Percentiles rank a stretch among this genome's conserved stretches.
Evolutionary conservation across 2,888 invertebrate species (phyloP).

Genomic region (Epistrophe eligans): DNA sequence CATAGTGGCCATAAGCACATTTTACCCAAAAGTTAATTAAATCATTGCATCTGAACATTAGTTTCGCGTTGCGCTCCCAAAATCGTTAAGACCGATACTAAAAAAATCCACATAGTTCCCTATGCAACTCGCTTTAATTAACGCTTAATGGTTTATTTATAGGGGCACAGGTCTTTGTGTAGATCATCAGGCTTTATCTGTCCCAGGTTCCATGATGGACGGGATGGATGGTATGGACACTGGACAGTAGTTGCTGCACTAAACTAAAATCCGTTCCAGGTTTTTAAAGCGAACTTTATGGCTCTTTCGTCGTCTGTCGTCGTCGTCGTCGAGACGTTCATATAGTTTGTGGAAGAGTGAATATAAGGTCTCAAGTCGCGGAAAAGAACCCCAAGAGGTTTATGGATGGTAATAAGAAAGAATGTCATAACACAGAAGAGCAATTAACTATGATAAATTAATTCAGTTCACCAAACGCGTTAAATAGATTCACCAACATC

Average conservation of each 20-base stretch:
- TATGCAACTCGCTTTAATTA: slow-evolving; percentile 63
- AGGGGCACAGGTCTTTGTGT: slow-evolving; percentile 51
- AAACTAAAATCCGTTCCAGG: slow-evolving; percentile 72
- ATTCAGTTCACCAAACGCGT: slow-evolving; percentile 66
- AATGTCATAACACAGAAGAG: slow-evolving; percentile 80
- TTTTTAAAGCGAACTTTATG: slow-evolving; percentile 72
- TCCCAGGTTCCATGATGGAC: slow-evolving; percentile 26
- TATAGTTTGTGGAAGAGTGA: not conserved
- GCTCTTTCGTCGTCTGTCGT: not conserved
- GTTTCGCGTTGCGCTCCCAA: slow-evolving; percentile 76
- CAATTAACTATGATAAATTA: slow-evolving; percentile 80
- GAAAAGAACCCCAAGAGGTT: slow-evolving; percentile 56
- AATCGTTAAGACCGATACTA: slow-evolving; percentile 72
- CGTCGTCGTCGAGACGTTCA: not conserved
- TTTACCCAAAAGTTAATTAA: slow-evolving; percentile 64
- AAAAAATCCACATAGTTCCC: slow-evolving; percentile 47
- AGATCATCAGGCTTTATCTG: slow-evolving; percentile 11
- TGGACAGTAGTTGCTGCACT: slow-evolving; percentile 52
- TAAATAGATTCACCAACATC: slow-evolving; percentile 55
- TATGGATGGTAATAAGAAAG: slow-evolving; percentile 78
- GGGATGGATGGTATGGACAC: not conserved
- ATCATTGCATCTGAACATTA: slow-evolving; percentile 75
- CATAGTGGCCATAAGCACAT: slow-evolving; percentile 37
- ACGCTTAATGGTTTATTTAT: slow-evolving; percentile 73
- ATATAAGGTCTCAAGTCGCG: not conserved